Conservation (phyloP, 2,797 vertebrate genomes). For the Thripadectes ignobilis region DNA sequence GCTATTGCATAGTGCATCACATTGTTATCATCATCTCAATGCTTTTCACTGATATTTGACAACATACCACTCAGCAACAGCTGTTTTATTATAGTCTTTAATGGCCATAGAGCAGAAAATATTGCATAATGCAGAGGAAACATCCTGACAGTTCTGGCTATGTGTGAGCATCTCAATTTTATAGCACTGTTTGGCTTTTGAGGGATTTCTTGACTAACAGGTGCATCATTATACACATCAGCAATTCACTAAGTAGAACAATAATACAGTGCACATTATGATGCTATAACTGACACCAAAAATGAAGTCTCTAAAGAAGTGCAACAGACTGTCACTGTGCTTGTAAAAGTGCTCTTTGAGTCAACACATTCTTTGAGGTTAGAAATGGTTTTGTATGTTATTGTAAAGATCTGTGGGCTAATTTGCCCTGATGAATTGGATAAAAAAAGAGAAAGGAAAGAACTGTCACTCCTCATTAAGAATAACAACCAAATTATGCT, state of each 20-base stretch:
- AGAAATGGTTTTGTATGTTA: not conserved
- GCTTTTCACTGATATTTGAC: constrained; percentile 54
- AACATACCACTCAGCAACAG: constrained; percentile 36
- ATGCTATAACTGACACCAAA: constrained; percentile 43
- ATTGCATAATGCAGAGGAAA: constrained; percentile 63
- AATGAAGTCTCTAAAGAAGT: constrained; percentile 45
- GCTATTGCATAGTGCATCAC: not conserved
- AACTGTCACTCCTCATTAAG: not conserved
- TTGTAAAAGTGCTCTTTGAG: not conserved
- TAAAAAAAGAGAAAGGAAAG: not conserved
- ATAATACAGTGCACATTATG: constrained; percentile 31
- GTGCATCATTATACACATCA: constrained; percentile 66
- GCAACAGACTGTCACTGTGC: not conserved
- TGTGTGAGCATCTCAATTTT: constrained; percentile 37
- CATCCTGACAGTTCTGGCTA: constrained; percentile 42
- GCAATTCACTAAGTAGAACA: constrained; percentile 65
- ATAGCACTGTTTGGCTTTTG: constrained; percentile 38
- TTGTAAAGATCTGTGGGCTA: not conserved
- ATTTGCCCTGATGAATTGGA: not conserved
- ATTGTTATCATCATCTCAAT: constrained; percentile 6
- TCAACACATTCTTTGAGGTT: not conserved
- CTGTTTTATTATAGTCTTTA: constrained; percentile 71
- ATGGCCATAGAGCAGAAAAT: constrained; percentile 65
- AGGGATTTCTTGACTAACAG: constrained; percentile 73
- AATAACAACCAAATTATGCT: not conserved